Percentiles rank a stretch among this genome's conserved stretches.
phyloP scores from a whole-genome alignment of 2,888 invertebrate genomes.

The Caenorhabditis sulstoni region DNA sequence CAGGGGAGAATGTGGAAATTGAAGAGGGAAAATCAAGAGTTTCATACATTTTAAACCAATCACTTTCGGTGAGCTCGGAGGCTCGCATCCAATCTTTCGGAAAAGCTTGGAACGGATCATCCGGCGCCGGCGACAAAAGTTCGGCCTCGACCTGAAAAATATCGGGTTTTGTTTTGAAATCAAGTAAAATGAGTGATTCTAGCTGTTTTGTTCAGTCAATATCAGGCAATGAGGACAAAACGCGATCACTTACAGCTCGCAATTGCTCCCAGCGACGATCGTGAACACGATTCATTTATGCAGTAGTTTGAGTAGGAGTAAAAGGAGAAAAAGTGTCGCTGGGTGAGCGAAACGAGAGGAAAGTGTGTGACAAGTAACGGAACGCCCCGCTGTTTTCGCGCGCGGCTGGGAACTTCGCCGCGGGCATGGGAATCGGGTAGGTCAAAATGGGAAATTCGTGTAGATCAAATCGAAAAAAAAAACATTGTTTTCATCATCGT shows the following conservation, averaged over 20 bases:
- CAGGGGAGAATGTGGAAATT: no score
- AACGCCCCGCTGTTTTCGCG: no score
- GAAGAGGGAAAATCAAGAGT: not conserved
- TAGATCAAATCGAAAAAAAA: no score
- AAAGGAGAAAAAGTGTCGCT: no score
- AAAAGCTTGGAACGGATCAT: conserved; percentile 37
- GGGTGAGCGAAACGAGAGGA: no score
- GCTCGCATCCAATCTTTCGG: conserved; percentile 37
- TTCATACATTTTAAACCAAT: conserved; percentile 17
- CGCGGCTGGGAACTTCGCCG: no score
- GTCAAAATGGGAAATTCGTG: no score
- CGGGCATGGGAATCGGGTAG: no score
- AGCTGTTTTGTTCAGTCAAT: not conserved
- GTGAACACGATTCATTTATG: conserved; percentile 20
- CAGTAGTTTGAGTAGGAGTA: not conserved
- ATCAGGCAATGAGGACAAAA: no score
- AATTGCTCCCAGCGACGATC: conserved; percentile 43
- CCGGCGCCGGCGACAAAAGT: conserved; percentile 39
- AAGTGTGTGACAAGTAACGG: no score
- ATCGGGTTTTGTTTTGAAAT: no score
- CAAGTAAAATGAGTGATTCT: not conserved
- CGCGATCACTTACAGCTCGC: conserved; percentile 38
- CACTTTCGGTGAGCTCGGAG: conserved; percentile 13
- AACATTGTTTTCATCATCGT: no score
- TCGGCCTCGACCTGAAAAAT: conserved; percentile 47